phyloP scores from a whole-genome alignment of 2,113 vertebrate species.

The Lamprotornis superbus region DNA sequence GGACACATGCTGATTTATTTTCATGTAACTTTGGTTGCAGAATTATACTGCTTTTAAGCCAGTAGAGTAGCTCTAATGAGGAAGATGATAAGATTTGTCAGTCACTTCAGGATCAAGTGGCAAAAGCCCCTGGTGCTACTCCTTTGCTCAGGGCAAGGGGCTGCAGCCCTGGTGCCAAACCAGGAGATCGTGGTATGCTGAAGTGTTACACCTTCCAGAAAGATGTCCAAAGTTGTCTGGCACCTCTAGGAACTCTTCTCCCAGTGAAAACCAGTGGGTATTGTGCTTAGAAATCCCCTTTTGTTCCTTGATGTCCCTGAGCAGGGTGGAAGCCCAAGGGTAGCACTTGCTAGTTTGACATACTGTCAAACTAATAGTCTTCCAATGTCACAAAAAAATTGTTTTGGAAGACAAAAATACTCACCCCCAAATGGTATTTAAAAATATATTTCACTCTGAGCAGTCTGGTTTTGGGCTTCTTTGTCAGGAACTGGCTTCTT shows the following conservation, averaged over 20 bases:
- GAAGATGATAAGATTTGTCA: background rate
- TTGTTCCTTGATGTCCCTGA: background rate
- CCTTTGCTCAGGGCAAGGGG: background rate
- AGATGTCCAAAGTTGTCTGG: background rate
- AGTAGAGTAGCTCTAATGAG: background rate
- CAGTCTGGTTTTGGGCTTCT: background rate
- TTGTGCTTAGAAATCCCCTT: background rate
- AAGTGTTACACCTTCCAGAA: background rate
- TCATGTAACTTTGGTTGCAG: background rate
- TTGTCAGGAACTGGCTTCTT: background rate
- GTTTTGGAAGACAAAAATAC: background rate
- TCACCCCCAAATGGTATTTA: background rate
- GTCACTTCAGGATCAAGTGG: background rate
- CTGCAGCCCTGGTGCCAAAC: background rate
- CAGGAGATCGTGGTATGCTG: fast-evolving
- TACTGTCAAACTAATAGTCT: background rate
- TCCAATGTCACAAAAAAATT: background rate
- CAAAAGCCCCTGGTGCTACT: background rate
- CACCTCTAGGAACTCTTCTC: background rate
- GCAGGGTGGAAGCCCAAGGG: background rate
- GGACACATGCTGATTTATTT: background rate
- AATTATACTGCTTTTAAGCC: background rate
- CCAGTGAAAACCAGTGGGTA: background rate
- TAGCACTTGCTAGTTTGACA: background rate
- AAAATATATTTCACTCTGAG: background rate